Base-by-base conservation (phyloP, 2,113 vertebrate species). In the Menidia beryllina region DNA sequence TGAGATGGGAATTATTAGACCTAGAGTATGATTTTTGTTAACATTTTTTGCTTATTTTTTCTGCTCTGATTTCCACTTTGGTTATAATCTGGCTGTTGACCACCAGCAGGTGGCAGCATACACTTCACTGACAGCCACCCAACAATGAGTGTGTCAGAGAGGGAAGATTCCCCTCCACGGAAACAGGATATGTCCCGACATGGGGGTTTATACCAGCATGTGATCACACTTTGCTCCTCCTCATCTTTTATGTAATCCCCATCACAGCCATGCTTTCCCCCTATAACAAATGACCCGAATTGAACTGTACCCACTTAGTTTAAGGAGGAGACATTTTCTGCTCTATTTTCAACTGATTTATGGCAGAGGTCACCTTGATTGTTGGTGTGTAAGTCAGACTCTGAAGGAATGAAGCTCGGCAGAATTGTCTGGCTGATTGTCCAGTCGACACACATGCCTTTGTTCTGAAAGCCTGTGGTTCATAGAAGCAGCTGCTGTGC, bases 71-170 rank as follows among this genome's bases (percentile, higher is more conserved):
- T 24, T 53, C 1, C n/a, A 3, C 7, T 36, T 7, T 6, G 30
- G 36, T 25, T 8, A 34, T 10, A 5, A 1, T 21, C 27, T 51
- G 13, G 14, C 5, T 45, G 41, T n/a, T 8, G 9, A 10, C 30
- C 0, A 30, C 85, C 90, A 84, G 25, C 77, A 91, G 92, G 80
- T 81, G 90, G 86, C 88, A 81, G 63, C 69, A 87, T 39, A 53
- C 63, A 20, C 59, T 27, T 74, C 69, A 63, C 41, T 49, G 13
- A 53, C 36, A 54, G 9, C 25, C 30, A 51, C 45, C 60, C 60
- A 70, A 82, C 57, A 71, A 62, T 51, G 83, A 76, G 69, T 57
- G 64, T 84, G 65, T 81, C 75, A 82, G 17, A 49, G 55, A 68
- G 62, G 30, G 66, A 84, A 77, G 62, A 72, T 64, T 23, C 62